Evolutionary conservation across 1,140 invertebrate species (phyloP).

Genomic region (Cryptotermes secundus): DNA sequence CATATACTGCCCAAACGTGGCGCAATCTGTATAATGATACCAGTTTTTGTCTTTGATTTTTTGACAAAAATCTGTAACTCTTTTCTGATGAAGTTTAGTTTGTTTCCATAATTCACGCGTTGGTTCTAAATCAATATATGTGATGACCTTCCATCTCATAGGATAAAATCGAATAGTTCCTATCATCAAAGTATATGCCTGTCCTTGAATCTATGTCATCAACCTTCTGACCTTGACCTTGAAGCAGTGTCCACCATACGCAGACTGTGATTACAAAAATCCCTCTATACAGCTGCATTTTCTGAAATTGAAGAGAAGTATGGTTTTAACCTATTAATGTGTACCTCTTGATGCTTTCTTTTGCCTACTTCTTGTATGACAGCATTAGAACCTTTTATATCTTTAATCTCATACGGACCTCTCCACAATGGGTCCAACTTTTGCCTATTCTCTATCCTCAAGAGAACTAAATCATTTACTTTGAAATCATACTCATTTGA

Average conservation of each 20-base stretch:
- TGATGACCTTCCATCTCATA: not conserved
- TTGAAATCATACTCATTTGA: no score
- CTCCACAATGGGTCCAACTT: no score
- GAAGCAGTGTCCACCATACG: not conserved
- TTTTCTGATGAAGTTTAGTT: no score
- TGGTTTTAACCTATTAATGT: constrained; percentile 21
- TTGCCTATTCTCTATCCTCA: no score
- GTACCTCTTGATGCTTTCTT: constrained; percentile 8
- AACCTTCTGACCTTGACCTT: not conserved
- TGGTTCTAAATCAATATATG: not conserved
- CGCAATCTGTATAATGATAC: no score
- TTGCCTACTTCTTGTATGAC: constrained; percentile 14
- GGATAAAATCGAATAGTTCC: not conserved
- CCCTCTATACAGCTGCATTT: not conserved
- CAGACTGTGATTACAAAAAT: not conserved
- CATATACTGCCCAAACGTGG: no score
- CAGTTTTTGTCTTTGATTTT: no score
- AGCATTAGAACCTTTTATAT: not conserved
- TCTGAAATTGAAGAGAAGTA: constrained; percentile 20
- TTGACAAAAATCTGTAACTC: no score
- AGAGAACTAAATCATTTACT: no score
- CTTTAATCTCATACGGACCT: no score
- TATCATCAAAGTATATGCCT: not conserved
- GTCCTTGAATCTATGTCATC: not conserved
- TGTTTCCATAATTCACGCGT: no score